Conservation (phyloP, 2,888 invertebrate species). For the Spodoptera littoralis region DNA sequence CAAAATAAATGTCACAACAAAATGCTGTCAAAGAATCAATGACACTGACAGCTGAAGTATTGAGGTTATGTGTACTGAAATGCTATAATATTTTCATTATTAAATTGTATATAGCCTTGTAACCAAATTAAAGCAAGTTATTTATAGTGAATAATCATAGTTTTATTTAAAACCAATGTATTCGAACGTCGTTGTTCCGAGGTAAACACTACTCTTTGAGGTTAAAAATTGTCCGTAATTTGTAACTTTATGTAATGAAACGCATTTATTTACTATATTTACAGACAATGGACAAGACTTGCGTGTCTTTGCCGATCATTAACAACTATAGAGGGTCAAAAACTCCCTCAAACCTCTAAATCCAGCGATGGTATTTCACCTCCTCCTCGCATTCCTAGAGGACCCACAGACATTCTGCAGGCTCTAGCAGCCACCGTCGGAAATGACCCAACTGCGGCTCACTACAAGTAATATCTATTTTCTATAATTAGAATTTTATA, state of each 20-base stretch:
- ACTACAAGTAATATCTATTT: slow-evolving; percentile 90
- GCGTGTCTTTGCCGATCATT: slow-evolving; percentile 75
- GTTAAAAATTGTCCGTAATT: slow-evolving; percentile 29
- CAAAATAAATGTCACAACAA: too few relatives aligned
- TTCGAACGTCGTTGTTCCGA: slow-evolving; percentile 68
- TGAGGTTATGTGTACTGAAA: not conserved
- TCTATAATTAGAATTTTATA: not conserved
- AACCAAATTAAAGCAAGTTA: not conserved
- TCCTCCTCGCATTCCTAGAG: slow-evolving; percentile 92
- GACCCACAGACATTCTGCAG: slow-evolving; percentile 94
- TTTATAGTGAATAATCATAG: not conserved
- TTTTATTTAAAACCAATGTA: slow-evolving; percentile 63
- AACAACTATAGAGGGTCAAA: slow-evolving; percentile 78
- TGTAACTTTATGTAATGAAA: slow-evolving; percentile 29
- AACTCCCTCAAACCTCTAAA: slow-evolving; percentile 70
- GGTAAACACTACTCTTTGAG: slow-evolving; percentile 59
- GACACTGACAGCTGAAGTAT: too few relatives aligned
- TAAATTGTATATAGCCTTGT: not conserved
- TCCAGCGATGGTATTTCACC: slow-evolving; percentile 84
- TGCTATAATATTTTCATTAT: not conserved
- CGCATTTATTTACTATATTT: slow-evolving; percentile 49
- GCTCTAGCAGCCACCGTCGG: slow-evolving; percentile 94
- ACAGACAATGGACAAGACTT: slow-evolving; percentile 78
- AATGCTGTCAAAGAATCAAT: too few relatives aligned
- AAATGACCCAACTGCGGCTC: slow-evolving; percentile 95